These are phyloP conservation scores for Procapra przewalskii DNA, from an alignment of 2,113 vertebrate species.

Conservation along the genomic window DNA sequence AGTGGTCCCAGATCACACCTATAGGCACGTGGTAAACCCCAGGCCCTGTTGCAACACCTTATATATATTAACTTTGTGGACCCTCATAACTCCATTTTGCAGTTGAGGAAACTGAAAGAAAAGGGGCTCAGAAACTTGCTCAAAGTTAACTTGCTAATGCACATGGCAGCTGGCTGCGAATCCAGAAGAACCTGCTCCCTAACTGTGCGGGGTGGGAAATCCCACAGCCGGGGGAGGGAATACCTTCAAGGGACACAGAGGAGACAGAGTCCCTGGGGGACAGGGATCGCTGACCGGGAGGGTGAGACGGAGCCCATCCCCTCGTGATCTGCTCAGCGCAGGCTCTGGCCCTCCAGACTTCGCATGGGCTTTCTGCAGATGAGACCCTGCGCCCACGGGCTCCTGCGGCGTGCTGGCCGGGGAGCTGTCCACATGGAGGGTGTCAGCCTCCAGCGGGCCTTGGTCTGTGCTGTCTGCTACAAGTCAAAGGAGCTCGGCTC, in stretches of 20 bases:
- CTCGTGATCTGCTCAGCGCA: rapidly evolving
- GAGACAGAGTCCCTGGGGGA: not conserved
- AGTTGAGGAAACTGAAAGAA: not conserved
- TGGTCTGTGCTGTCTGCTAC: not conserved
- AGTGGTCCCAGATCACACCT: not conserved
- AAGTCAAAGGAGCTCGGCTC: not conserved
- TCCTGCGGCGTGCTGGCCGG: not conserved
- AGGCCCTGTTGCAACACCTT: not conserved
- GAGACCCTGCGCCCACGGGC: rapidly evolving
- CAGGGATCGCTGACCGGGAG: not conserved
- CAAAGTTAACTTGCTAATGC: too few species aligned
- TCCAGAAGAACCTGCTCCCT: not conserved
- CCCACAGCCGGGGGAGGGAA: rapidly evolving
- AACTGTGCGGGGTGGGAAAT: not conserved
- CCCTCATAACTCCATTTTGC: not conserved
- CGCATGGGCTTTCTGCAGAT: not conserved
- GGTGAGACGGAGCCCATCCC: not conserved
- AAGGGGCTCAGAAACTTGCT: not conserved
- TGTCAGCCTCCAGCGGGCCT: not conserved
- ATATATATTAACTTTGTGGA: rapidly evolving
- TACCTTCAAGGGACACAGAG: not conserved
- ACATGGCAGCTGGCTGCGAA: not conserved
- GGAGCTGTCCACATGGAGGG: rapidly evolving
- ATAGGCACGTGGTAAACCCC: not conserved
- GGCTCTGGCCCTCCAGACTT: not conserved